Conservation (phyloP, 2,888 invertebrate genomes). For the Chaitophorus viminalis region DNA sequence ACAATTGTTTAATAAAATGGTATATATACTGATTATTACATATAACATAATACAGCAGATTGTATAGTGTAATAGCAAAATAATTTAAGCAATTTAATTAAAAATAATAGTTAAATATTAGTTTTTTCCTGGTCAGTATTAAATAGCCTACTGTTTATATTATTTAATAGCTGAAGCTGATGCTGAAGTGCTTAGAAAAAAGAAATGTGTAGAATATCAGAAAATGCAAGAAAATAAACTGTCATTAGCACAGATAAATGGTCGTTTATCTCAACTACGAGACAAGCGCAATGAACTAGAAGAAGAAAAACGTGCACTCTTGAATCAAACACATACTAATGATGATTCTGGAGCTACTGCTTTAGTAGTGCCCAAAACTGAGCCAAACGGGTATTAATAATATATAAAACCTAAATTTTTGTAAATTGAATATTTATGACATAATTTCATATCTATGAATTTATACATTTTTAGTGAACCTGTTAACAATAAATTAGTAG, state of each 20-base stretch:
- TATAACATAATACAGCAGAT: too few species aligned
- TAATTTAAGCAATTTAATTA: too few species aligned
- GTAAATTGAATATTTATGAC: neutral
- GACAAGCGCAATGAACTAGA: slow-evolving; percentile 43
- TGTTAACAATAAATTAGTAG: slow-evolving; percentile 24
- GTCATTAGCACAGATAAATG: slow-evolving; percentile 60
- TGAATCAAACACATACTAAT: slow-evolving; percentile 7
- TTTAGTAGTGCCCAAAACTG: slow-evolving; percentile 23
- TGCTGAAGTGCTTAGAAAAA: slow-evolving; percentile 47
- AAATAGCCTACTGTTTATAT: neutral
- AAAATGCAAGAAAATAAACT: slow-evolving; percentile 57
- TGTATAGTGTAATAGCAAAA: too few species aligned
- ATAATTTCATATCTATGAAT: neutral
- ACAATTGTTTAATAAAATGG: too few species aligned
- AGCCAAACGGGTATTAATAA: slow-evolving; percentile 8
- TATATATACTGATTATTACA: too few species aligned
- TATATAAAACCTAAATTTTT: neutral
- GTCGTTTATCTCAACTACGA: slow-evolving; percentile 42
- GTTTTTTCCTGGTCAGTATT: neutral
- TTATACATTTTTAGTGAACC: slow-evolving; percentile 35
- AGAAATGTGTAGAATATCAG: slow-evolving; percentile 56
- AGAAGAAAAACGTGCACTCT: slow-evolving; percentile 48
- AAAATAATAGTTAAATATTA: too few species aligned
- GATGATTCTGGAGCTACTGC: slow-evolving; percentile 14
- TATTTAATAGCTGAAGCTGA: slow-evolving; percentile 45